These are phyloP conservation scores for Thunnus albacares DNA, from an alignment of 2,797 vertebrate genomes.

Conservation along the genomic window DNA sequence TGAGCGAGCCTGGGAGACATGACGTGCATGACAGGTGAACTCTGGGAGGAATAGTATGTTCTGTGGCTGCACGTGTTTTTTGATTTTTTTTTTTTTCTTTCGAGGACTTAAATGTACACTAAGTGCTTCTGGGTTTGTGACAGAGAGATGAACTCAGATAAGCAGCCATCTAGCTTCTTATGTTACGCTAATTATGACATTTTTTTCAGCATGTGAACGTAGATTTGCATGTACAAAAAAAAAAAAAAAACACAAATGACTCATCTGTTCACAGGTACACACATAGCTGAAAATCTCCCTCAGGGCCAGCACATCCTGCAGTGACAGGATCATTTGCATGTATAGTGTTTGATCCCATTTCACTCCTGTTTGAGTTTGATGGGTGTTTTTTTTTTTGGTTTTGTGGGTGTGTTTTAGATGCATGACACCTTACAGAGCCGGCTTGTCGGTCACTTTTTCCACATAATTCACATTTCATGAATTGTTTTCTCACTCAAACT, in stretches of 20 bases:
- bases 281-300: constrained; percentile 1
- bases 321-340: constrained; percentile 11
- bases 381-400: not conserved
- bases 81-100: constrained; percentile 1
- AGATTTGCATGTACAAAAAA: not conserved
- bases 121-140: not conserved
- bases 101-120: not conserved
- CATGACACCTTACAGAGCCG: not conserved
- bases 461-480: not conserved
- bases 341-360: not conserved
- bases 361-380: not conserved
- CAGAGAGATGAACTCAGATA: not conserved
- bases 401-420: not conserved
- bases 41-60: constrained; percentile 27
- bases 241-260: too few relatives aligned
- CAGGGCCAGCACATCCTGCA: constrained; percentile 11
- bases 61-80: not conserved
- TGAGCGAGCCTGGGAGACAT: too few relatives aligned
- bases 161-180: too few relatives aligned
- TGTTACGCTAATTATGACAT: not conserved
- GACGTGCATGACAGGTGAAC: constrained; percentile 19
- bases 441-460: not conserved
- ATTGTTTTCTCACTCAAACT: not conserved
- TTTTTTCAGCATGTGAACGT: not conserved
- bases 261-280: not conserved